These are phyloP conservation scores for Nycticorax nycticorax DNA, from an alignment of 2,113 vertebrate species.

Conservation along the genomic window DNA sequence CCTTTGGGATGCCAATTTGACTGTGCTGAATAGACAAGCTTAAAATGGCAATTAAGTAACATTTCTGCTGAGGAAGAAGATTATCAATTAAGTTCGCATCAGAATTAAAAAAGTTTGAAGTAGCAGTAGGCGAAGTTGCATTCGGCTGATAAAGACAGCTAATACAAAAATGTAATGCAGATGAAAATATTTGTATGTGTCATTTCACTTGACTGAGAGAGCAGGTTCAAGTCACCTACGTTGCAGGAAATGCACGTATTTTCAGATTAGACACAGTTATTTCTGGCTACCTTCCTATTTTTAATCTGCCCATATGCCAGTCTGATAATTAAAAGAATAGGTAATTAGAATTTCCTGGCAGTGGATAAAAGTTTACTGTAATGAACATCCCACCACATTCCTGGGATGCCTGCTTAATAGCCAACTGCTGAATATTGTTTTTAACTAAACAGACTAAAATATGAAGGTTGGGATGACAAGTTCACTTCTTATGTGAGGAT, in stretches of 20 bases:
- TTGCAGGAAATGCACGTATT: not conserved
- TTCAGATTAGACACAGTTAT: not conserved
- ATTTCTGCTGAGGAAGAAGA: not conserved
- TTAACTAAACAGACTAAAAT: not conserved
- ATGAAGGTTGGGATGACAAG: not conserved
- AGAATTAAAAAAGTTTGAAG: not conserved
- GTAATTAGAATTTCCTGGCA: slow-evolving; percentile 53
- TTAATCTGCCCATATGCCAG: slow-evolving; percentile 27
- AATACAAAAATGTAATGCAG: not conserved
- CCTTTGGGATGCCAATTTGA: not conserved
- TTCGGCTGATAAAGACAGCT: not conserved
- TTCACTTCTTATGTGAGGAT: not conserved
- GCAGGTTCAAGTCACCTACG: not conserved
- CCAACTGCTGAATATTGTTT: slow-evolving; percentile 18
- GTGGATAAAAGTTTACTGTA: slow-evolving; percentile 25
- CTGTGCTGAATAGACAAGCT: not conserved
- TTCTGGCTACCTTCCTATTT: slow-evolving; percentile 39
- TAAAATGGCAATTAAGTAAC: not conserved
- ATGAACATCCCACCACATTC: not conserved
- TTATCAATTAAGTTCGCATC: not conserved
- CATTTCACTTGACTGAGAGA: not conserved
- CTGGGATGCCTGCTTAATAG: slow-evolving; percentile 25
- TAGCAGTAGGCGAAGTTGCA: not conserved
- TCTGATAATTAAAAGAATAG: slow-evolving; percentile 43
- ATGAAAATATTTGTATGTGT: not conserved